Base-by-base conservation (phyloP, 2,113 vertebrate species). In the Ceyx melanurus region DNA sequence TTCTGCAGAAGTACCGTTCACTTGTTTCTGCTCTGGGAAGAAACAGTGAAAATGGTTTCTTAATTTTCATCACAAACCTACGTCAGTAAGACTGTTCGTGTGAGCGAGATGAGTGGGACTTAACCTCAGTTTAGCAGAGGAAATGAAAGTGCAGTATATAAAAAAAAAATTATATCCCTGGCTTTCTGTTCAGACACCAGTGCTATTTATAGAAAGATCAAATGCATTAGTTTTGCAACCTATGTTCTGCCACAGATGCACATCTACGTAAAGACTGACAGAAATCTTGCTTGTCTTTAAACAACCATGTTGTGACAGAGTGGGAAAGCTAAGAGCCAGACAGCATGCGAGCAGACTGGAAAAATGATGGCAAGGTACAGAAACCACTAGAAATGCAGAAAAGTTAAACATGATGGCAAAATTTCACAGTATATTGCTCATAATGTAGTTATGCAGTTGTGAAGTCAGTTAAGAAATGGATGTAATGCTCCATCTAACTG, bases 401-500 rank as follows among this genome's bases (percentile, higher is more conserved):
- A 96, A 94, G 84, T 95, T 90, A 90, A 97, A 92, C 94, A 94
- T 20, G 64, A 89, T 96, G 96, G 91, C 90, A 96, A 95, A 76
- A 94, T 97, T 97, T 96, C 96, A 96, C 0, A 11, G 94, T 94
- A 91, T 93, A 76, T 97, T 97, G 95, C 96, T 97, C 94, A 91
- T 94, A 61, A 80, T 95, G 88, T 88, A 88, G 93, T 66, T 94
- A 95, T 96, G 91, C 93, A 83, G 81, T 96, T 96, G 96, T 94
- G 94, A 97, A 97, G 95, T 96, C 97, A 94, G 96, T 96, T 97
- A 96, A 96, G 92, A 96, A 97, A 94, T 93, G 95, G 85, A 86
- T 97, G 85, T 96, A 96, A 97, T 96, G 90, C 89, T 97, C 96
- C 78, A 75, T 94, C 92, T 97, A 97, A 98, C 97, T 97, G 96